Evolutionary conservation across 2,113 vertebrate genomes (phyloP).

Genomic region (Bos javanicus): DNA sequence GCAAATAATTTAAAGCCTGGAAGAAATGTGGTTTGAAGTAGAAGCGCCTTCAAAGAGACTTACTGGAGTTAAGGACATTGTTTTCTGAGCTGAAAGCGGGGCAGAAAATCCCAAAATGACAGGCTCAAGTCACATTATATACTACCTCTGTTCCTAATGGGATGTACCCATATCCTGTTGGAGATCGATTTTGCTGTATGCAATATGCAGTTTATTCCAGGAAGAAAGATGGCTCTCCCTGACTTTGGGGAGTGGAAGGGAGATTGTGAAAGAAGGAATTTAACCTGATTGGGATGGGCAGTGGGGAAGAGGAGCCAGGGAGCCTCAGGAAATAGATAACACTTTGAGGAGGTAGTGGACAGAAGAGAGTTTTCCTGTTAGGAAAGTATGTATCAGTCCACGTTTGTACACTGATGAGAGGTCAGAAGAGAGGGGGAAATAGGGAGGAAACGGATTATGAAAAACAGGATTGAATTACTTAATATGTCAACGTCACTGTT

Average conservation of each 20-base stretch:
- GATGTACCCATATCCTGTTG: background rate
- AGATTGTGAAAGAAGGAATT: background rate
- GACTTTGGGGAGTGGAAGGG: background rate
- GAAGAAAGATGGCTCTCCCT: background rate
- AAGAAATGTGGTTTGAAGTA: background rate
- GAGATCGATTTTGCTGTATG: background rate
- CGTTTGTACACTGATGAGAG: background rate
- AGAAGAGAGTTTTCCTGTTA: background rate
- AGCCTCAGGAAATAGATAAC: background rate
- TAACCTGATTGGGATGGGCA: background rate
- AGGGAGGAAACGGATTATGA: background rate
- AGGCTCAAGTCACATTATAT: background rate
- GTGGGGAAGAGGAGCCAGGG: background rate
- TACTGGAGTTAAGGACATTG: background rate
- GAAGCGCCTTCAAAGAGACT: background rate
- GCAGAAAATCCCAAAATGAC: background rate
- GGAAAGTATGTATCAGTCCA: background rate
- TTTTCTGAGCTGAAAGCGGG: background rate
- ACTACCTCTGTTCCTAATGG: background rate
- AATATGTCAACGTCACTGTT: background rate
- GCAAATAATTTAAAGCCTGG: background rate
- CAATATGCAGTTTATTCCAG: background rate
- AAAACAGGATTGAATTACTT: background rate
- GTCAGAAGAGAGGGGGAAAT: background rate
- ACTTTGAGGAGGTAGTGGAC: background rate